Conservation (phyloP, 2,888 invertebrate genomes). For the Plagodis pulveraria region DNA sequence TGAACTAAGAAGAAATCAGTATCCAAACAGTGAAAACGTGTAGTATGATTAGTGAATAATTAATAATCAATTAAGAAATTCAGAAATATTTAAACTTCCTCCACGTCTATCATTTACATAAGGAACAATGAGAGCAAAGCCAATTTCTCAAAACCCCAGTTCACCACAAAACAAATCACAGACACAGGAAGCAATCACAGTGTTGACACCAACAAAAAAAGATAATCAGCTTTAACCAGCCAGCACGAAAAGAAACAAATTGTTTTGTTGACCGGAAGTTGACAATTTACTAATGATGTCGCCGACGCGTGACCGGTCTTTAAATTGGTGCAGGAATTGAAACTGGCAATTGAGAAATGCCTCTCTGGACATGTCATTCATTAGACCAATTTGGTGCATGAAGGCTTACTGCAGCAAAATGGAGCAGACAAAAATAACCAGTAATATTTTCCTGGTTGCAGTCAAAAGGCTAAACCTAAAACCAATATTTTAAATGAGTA, state of each 20-base stretch:
- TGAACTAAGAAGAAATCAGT: no score
- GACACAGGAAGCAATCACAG: slow-evolving; percentile 48
- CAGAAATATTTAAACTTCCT: no score
- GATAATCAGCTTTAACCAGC: slow-evolving; percentile 31
- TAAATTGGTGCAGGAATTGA: slow-evolving; percentile 37
- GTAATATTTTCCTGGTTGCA: no score
- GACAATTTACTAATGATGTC: slow-evolving; percentile 33
- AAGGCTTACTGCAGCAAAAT: background rate
- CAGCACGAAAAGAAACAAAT: slow-evolving; percentile 34
- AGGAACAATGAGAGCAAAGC: no score
- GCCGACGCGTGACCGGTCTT: slow-evolving; percentile 44
- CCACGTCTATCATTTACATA: no score
- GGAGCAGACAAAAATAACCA: slow-evolving; percentile 5
- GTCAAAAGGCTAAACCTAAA: no score
- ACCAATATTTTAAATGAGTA: no score
- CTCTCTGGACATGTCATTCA: slow-evolving; percentile 15
- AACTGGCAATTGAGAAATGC: slow-evolving; percentile 38
- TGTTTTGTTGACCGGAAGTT: slow-evolving; percentile 47
- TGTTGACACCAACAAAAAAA: slow-evolving; percentile 35
- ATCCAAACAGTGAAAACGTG: no score
- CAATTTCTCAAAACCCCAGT: no score
- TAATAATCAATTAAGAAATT: no score
- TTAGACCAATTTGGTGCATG: slow-evolving; percentile 14
- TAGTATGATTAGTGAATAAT: no score
- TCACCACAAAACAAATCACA: slow-evolving; percentile 12